Evolutionary conservation across 2,888 invertebrate genomes (phyloP).

Genomic region (Diabrotica balteata): DNA sequence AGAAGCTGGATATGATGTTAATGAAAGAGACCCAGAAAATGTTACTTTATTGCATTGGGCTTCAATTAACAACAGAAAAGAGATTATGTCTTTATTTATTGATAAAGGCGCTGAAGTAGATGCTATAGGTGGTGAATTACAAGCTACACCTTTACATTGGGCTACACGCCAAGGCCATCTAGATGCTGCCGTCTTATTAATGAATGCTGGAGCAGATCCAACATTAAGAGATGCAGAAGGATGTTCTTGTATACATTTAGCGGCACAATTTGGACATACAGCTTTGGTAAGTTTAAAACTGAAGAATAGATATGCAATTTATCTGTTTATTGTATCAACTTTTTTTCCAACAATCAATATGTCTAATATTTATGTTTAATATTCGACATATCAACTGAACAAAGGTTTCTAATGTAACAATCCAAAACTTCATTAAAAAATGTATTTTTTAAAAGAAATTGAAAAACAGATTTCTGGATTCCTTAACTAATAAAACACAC

Average conservation of each 20-base stretch:
- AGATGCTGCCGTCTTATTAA: slow-evolving; percentile 77
- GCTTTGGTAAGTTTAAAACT: slow-evolving; percentile 69
- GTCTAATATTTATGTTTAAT: too few species aligned
- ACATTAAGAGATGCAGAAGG: slow-evolving; percentile 93
- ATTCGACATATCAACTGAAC: too few species aligned
- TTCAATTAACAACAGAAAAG: slow-evolving; percentile 94
- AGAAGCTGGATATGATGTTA: slow-evolving; percentile 93
- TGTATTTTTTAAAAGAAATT: too few species aligned
- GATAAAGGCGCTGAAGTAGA: slow-evolving; percentile 89
- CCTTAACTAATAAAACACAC: too few species aligned
- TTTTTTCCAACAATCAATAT: too few species aligned
- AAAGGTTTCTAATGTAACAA: not conserved
- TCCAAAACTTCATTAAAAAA: not conserved
- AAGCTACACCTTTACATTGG: slow-evolving; percentile 98
- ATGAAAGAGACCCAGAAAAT: slow-evolving; percentile 92
- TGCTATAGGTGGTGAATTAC: slow-evolving; percentile 93
- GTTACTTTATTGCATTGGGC: slow-evolving; percentile 99
- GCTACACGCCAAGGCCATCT: slow-evolving; percentile 94
- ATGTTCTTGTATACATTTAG: slow-evolving; percentile 93
- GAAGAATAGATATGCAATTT: not conserved
- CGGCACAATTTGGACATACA: slow-evolving; percentile 97
- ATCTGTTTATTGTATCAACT: too few species aligned
- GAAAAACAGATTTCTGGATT: too few species aligned
- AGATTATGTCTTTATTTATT: slow-evolving; percentile 89
- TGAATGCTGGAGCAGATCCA: slow-evolving; percentile 83